Evolutionary conservation across 1,140 invertebrate species (phyloP).

Genomic region (Hycleus cichorii): DNA sequence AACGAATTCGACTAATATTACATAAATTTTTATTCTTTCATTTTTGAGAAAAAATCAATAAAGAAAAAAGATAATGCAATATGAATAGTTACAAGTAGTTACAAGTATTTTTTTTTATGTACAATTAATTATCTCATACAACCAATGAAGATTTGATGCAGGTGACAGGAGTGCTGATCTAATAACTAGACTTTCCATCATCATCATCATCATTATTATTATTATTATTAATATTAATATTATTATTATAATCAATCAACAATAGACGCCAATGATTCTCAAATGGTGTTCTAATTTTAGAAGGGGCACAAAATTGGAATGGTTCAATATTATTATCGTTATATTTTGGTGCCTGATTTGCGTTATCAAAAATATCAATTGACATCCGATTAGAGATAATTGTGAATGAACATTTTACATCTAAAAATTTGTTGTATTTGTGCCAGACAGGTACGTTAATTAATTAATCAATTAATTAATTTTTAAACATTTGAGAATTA

Average conservation of each 20-base stretch:
- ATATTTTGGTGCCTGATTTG: too few relatives aligned
- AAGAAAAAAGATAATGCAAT: conserved; percentile 26
- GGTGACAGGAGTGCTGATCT: conserved; percentile 28
- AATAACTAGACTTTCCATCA: conserved; percentile 11
- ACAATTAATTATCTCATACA: conserved; percentile 28
- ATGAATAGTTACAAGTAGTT: conserved; percentile 30
- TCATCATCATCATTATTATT: too few relatives aligned
- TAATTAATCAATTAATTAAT: too few relatives aligned
- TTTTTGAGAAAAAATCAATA: conserved; percentile 11
- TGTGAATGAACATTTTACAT: too few relatives aligned
- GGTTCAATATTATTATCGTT: conserved; percentile 1
- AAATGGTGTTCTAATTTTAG: background rate
- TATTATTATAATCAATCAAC: background rate
- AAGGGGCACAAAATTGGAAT: conserved; percentile 13
- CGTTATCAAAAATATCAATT: conserved; percentile 2
- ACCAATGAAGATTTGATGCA: conserved; percentile 28
- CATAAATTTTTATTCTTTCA: conserved; percentile 11
- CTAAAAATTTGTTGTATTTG: conserved; percentile 5
- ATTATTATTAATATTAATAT: background rate
- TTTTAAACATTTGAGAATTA: too few relatives aligned
- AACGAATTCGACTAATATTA: conserved; percentile 4
- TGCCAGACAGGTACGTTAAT: conserved; percentile 8
- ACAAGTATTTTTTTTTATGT: conserved; percentile 15
- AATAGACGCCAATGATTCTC: background rate
- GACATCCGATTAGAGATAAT: background rate